Percentiles rank a stretch among this genome's conserved stretches.
These are phyloP conservation scores for Nixonia krombeini DNA, from an alignment of 1,140 invertebrate species.

Conservation along the genomic window DNA sequence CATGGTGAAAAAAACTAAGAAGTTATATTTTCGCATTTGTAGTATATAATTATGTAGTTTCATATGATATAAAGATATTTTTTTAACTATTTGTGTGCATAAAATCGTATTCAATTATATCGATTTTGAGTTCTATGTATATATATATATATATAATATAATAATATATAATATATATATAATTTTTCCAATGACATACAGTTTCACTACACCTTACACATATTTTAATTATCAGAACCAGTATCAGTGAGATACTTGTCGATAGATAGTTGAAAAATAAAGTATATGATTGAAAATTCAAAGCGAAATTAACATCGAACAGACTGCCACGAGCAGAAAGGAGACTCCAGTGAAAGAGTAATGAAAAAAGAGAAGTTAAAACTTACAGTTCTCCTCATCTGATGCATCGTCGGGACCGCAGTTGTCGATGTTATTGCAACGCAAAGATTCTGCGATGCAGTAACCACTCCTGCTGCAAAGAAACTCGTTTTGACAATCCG, in stretches of 20 bases:
- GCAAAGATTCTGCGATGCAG: conserved; percentile 84
- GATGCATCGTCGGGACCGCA: conserved; percentile 84
- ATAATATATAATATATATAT: no score
- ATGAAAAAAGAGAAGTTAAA: conserved; percentile 42
- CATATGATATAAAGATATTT: no score
- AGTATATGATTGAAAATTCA: conserved; percentile 48
- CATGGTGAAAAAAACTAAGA: not conserved
- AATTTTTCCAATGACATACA: no score
- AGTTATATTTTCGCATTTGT: no score
- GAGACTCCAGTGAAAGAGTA: conserved; percentile 40
- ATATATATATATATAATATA: no score
- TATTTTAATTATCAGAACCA: no score
- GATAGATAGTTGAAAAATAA: conserved; percentile 40
- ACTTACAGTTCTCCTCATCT: conserved; percentile 89
- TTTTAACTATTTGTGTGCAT: no score
- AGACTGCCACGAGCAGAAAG: conserved; percentile 50
- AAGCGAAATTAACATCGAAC: conserved; percentile 58
- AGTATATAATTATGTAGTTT: no score
- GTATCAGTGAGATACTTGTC: no score
- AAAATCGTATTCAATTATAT: no score
- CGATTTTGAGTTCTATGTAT: no score
- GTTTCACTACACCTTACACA: no score
- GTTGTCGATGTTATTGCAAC: conserved; percentile 85
- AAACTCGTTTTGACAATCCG: conserved; percentile 75
- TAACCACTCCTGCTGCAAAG: conserved; percentile 79